Base-by-base conservation (phyloP, 2,888 invertebrate species). In the Luperina nickerlii region DNA sequence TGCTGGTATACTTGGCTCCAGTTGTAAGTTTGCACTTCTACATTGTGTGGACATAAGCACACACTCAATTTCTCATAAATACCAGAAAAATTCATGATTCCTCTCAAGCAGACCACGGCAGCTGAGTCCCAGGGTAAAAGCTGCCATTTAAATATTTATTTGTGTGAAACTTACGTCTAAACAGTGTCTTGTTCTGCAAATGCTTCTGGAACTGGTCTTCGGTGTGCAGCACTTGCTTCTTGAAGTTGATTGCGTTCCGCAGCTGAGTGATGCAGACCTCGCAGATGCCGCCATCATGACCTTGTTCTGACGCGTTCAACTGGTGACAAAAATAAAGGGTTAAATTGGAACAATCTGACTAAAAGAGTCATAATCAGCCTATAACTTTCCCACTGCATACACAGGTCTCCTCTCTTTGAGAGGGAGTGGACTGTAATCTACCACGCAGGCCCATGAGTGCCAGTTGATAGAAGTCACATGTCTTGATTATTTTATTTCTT, bases 211-310 rank as follows among this genome's bases (percentile, higher is more conserved):
- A 96, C 87, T 95, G 94, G 48, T 93, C 92, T 77, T 96, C 97
- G 0, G 96, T 96, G 76, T 92, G 91, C 15, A 93, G 90, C 0
- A 97, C 96, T 79, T 96, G 97, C 73, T 94, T 95, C 90, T 96
- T 96, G 86, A 97, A 96, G 87, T 96, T 96, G 77, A 91, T 89
- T 0, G 96, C 95, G 68, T 95, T 96, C 8, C 97, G 93, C 2
- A 96, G 93, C 86, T 96, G 96, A 0, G 96, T 95, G 89, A 96
- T 95, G 92, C 96, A 96, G 27, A 96, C 94, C 82, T 96, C 97
- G 27, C 96, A 97, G 76, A 97, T 96, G 3, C 96, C 96, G 0
- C 95, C 94, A 51, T 95, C 93, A 4, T 90, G 85, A 0, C 90
- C 91, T 0, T 92, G 91, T 0, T 92, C 85, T 0, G 91, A 82